Conservation (phyloP, 2,113 vertebrate species). For the Spheniscus mendiculus region DNA sequence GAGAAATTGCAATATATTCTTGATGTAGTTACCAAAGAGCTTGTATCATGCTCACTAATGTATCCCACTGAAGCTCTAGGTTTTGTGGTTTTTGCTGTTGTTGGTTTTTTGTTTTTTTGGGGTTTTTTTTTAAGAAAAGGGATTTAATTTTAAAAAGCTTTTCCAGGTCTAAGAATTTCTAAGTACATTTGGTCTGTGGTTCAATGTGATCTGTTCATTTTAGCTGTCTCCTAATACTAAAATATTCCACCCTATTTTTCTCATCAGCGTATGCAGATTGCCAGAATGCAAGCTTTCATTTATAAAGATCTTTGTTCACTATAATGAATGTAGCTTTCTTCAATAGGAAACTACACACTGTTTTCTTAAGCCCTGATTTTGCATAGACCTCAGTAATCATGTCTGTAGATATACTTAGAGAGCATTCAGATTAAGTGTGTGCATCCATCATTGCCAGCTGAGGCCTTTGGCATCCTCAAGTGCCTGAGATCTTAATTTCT, state of each 20-base stretch:
- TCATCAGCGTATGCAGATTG: neutral
- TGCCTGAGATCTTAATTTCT: conserved; percentile 47
- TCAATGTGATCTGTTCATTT: neutral
- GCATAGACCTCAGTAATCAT: conserved; percentile 47
- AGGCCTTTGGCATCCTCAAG: conserved; percentile 28
- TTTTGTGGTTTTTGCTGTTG: too few species aligned
- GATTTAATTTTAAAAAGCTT: neutral
- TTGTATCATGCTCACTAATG: neutral
- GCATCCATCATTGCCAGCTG: conserved; percentile 44
- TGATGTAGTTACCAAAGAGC: neutral
- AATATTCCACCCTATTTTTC: neutral
- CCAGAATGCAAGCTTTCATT: neutral
- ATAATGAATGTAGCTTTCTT: conserved; percentile 36
- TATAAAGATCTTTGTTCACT: neutral
- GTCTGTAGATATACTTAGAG: conserved; percentile 13
- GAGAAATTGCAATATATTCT: neutral
- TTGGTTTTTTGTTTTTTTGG: neutral
- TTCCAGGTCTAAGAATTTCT: neutral
- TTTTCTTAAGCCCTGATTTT: conserved; percentile 53
- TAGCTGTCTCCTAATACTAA: neutral
- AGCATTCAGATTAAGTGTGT: conserved; percentile 40
- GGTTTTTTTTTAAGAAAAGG: neutral
- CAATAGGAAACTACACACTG: neutral
- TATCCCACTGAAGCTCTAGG: neutral
- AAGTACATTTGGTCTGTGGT: neutral